Base-by-base conservation (phyloP, 2,888 invertebrate genomes). In the Sericinus montela region DNA sequence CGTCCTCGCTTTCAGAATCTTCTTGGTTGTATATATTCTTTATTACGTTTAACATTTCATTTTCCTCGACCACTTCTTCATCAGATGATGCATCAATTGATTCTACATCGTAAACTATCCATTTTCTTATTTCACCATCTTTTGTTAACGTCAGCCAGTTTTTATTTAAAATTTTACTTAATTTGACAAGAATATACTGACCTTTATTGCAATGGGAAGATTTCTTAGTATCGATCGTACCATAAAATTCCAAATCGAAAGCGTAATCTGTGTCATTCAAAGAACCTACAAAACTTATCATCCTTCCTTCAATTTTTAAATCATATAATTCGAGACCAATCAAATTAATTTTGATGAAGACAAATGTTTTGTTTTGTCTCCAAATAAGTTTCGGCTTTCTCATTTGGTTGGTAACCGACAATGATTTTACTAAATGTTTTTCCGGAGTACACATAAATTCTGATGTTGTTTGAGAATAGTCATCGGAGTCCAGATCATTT, bases 61-160 rank as follows among this genome's bases (percentile, higher is more conserved):
- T 29, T 9, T 69, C 59, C 7, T 60, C 54, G 0, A 47, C 11
- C 0, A 56, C 56, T 13, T 82, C 83, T 39, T 81, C 83, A 9
- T 79, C 79, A 0, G 84, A 81, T 0, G 80, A 78, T 0, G 69
- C 64, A 6, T 78, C 75, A 34, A 86, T 68, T 10, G 64, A 62
- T 34, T 85, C 82, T 0, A 75, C 59, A 30, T 86, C 86, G 49
- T 84, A 87, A 0, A 69, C 62, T 14, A 89, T 81, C 80, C 85
- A 86, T 48, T 79, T 83, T 15, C 63, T 67, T 0, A 70, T 51
- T 1, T 54, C 52, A 2, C 55, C 53, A 14, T 72, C 71, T 52
- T 60, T 77, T 0, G 74, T 70, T 16, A 89, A 56, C 0, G 67
- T 69, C 6, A 76, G 40, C 89, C 89, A 89, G 28, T 69, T 78